phyloP scores from a whole-genome alignment of 2,888 invertebrate genomes.

The Phaedon cochleariae region DNA sequence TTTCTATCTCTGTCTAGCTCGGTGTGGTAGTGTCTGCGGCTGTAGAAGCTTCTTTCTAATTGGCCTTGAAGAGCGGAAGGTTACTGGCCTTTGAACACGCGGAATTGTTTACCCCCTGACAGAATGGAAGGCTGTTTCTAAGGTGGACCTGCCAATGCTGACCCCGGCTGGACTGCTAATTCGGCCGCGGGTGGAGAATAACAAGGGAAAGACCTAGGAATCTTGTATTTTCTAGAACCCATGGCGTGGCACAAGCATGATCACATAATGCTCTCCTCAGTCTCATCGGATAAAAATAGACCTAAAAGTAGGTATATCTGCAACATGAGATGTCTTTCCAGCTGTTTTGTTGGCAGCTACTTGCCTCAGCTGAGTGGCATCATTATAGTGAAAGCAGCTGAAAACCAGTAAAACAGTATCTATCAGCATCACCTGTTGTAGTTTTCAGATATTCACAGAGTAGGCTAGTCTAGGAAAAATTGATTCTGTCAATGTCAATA shows the following conservation, averaged over 20 bases:
- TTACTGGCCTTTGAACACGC: conserved; percentile 62
- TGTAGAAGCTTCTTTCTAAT: conserved; percentile 56
- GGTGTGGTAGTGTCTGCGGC: conserved; percentile 58
- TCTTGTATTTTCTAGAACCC: conserved; percentile 63
- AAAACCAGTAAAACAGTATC: too few relatives aligned
- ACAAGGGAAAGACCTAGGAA: conserved; percentile 32
- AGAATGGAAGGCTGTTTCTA: conserved; percentile 55
- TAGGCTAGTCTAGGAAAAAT: too few relatives aligned
- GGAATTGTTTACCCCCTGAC: conserved; percentile 62
- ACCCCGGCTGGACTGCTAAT: conserved; percentile 36
- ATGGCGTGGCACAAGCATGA: conserved; percentile 81
- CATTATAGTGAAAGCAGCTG: neutral
- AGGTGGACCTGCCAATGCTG: conserved; percentile 28
- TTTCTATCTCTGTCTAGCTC: conserved; percentile 56
- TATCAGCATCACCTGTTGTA: neutral
- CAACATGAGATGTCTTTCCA: conserved; percentile 5
- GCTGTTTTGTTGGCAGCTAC: neutral
- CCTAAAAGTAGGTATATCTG: conserved; percentile 69
- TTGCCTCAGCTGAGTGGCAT: neutral
- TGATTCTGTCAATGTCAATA: too few relatives aligned
- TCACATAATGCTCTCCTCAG: conserved; percentile 69
- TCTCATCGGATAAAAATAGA: conserved; percentile 72
- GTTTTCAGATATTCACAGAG: too few relatives aligned
- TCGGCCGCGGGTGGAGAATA: conserved; percentile 32
- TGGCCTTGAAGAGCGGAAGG: conserved; percentile 60